These are phyloP conservation scores for Rhinogobius similis DNA, from an alignment of 2,113 vertebrate genomes.

Conservation along the genomic window DNA sequence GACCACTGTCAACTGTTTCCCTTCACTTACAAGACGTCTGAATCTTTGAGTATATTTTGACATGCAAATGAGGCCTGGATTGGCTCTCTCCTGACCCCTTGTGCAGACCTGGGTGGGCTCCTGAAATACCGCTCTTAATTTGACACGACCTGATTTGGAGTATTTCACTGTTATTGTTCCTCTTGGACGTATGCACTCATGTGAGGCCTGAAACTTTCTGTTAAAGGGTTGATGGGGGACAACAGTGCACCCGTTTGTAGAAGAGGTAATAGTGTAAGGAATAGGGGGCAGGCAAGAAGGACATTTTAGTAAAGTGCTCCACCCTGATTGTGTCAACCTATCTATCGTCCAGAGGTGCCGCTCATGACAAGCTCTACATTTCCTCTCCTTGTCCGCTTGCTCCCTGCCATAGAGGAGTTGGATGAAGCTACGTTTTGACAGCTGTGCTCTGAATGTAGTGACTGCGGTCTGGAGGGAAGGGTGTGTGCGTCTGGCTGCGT, in stretches of 20 bases:
- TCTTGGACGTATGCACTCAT: conserved; percentile 66
- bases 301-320: conserved; percentile 8
- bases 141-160: conserved; percentile 74
- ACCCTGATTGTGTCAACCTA: conserved; percentile 33
- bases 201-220: conserved; percentile 55
- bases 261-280: neutral
- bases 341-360: conserved; percentile 56
- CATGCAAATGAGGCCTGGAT: conserved; percentile 61
- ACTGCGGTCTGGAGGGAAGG: conserved; percentile 75
- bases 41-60: conserved; percentile 63
- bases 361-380: conserved; percentile 49
- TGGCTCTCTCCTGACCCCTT: conserved; percentile 56
- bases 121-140: conserved; percentile 70
- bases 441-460: conserved; percentile 77
- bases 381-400: conserved; percentile 49
- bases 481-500: conserved; percentile 71
- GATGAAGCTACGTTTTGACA: conserved; percentile 79
- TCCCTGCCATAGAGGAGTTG: conserved; percentile 67
- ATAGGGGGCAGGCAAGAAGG: conserved; percentile 19
- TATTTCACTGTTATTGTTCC: conserved; percentile 70
- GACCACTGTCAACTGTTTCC: conserved; percentile 17
- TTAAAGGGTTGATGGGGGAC: conserved; percentile 66
- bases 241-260: conserved; percentile 52
- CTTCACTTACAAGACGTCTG: conserved; percentile 33
- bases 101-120: conserved; percentile 66